These are phyloP conservation scores for Mallateleia sp. DNA, from an alignment of 2,888 invertebrate genomes.

Conservation along the genomic window DNA sequence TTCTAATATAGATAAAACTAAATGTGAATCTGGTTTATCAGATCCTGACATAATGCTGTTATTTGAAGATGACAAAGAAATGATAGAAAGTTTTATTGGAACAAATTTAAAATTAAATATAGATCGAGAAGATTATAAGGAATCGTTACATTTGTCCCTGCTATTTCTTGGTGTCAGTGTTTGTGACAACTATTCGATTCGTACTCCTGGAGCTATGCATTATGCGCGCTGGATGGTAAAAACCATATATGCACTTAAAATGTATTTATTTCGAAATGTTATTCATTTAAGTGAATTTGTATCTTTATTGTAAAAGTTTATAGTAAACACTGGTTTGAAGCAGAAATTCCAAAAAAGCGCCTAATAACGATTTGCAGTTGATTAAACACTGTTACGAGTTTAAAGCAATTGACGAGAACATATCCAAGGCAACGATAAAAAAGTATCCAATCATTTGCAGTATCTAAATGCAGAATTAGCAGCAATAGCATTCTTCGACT, in stretches of 20 bases:
- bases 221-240: constrained; percentile 9
- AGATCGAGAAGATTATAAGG: not conserved
- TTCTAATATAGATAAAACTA: constrained; percentile 41
- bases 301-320: constrained; percentile 38
- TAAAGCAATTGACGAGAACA: constrained; percentile 3
- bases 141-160: not conserved
- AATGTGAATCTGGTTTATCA: not conserved
- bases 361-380: constrained; percentile 8
- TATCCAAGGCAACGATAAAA: not conserved
- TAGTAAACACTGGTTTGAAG: constrained; percentile 27
- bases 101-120: constrained; percentile 2
- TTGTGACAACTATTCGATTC: not conserved
- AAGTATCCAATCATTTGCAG: too few relatives aligned
- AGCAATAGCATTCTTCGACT: not conserved
- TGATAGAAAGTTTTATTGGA: not conserved
- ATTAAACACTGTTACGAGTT: constrained; percentile 3
- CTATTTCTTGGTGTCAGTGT: not conserved
- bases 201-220: constrained; percentile 8
- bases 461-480: not conserved
- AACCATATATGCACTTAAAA: not conserved
- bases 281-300: not conserved
- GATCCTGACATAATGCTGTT: not conserved
- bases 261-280: constrained; percentile 10
- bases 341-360: constrained; percentile 27
- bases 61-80: not conserved